Percentiles rank a stretch among this genome's conserved stretches.
Conservation (phyloP, 2,888 invertebrate species). For the Ennomos erosarius region DNA sequence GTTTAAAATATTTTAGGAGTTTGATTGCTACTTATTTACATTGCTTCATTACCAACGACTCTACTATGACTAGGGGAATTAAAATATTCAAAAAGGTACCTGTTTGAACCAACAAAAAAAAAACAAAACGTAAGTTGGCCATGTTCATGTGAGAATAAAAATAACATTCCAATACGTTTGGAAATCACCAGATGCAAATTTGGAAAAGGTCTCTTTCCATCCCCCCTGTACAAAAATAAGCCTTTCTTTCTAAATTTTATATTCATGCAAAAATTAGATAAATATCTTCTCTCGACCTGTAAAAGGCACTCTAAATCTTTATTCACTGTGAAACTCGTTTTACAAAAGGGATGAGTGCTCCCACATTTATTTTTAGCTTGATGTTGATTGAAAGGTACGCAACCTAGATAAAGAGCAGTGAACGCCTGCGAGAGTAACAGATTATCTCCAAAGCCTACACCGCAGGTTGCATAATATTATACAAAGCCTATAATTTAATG, state of each 20-base stretch:
- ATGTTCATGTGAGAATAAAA: no score
- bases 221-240: neutral
- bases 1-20: no score
- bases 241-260: neutral
- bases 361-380: constrained; percentile 15
- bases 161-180: no score
- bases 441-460: constrained; percentile 29
- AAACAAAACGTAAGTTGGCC: no score
- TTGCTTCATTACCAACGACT: no score
- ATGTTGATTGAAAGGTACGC: constrained; percentile 11
- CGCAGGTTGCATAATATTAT: constrained; percentile 32
- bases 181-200: no score
- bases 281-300: neutral
- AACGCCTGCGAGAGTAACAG: constrained; percentile 15
- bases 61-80: no score
- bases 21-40: no score
- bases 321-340: constrained; percentile 12
- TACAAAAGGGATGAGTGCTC: constrained; percentile 13
- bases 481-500: constrained; percentile 32
- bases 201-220: no score
- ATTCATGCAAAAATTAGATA: neutral
- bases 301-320: constrained; percentile 12
- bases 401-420: constrained; percentile 1
- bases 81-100: no score
- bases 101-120: no score